phyloP scores from a whole-genome alignment of 2,797 vertebrate species.

The Chiloscyllium punctatum region DNA sequence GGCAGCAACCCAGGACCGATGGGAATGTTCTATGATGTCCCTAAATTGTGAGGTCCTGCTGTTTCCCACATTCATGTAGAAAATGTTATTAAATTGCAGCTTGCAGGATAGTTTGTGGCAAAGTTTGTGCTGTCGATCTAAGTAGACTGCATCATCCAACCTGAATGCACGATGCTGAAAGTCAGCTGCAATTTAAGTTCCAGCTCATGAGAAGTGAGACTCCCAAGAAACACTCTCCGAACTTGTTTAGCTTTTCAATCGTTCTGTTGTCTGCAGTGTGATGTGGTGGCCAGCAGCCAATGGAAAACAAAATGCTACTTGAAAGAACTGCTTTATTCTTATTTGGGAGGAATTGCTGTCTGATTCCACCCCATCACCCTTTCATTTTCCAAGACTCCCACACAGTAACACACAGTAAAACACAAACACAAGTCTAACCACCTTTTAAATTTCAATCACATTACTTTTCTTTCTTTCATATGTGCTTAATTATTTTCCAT shows the following conservation, averaged over 20 bases:
- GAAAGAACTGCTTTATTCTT: slow-evolving; percentile 26
- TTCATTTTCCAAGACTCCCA: too few relatives aligned
- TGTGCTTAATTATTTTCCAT: background rate
- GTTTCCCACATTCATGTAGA: background rate
- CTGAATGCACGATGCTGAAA: background rate
- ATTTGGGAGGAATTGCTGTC: slow-evolving; percentile 22
- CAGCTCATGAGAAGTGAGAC: background rate
- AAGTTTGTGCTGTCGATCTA: background rate
- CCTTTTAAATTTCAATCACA: background rate
- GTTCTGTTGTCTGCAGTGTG: slow-evolving; percentile 7
- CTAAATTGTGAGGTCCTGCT: background rate
- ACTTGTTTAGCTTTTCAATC: slow-evolving; percentile 24
- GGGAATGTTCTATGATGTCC: background rate
- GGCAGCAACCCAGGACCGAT: background rate
- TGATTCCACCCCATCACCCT: background rate
- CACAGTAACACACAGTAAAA: background rate
- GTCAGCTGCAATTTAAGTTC: background rate
- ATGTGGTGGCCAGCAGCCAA: background rate
- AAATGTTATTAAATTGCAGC: background rate
- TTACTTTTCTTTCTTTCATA: background rate
- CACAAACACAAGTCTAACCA: background rate
- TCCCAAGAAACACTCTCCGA: background rate
- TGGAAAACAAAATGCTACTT: slow-evolving; percentile 17
- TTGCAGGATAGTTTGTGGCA: background rate
- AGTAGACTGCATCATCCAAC: too few relatives aligned